Evolutionary conservation across 1,140 invertebrate species (phyloP).

Genomic region (Trichomalopsis sarcophagae): DNA sequence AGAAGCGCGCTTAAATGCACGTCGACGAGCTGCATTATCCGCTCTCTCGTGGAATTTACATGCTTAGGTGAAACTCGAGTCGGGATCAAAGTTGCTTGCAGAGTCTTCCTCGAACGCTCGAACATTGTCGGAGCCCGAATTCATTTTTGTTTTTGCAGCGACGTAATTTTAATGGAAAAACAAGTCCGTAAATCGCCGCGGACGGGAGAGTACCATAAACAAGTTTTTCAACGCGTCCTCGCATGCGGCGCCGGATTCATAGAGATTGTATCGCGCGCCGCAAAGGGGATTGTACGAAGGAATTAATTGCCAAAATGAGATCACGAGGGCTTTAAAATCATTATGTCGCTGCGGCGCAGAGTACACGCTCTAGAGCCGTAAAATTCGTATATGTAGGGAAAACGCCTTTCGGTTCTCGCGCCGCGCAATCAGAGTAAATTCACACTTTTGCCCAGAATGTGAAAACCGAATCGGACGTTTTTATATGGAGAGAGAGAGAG

Average conservation of each 20-base stretch:
- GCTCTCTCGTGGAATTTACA: not conserved
- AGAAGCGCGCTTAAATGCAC: no score
- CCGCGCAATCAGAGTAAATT: not conserved
- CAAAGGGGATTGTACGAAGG: not conserved
- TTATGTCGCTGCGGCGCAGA: not conserved
- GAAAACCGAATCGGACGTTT: not conserved
- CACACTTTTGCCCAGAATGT: not conserved
- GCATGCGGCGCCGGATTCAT: not conserved
- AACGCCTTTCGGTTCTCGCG: not conserved
- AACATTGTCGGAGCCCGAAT: not conserved
- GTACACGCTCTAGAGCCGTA: no score
- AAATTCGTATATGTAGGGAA: not conserved
- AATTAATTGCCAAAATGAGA: slow-evolving; percentile 20
- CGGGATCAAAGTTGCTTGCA: not conserved
- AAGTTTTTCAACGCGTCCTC: not conserved
- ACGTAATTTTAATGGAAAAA: not conserved
- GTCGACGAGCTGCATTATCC: no score
- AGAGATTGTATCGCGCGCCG: slow-evolving; percentile 30
- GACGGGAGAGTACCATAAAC: not conserved
- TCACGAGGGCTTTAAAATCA: slow-evolving; percentile 4
- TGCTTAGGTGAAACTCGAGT: not conserved
- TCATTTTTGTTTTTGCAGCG: not conserved
- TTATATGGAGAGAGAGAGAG: not conserved
- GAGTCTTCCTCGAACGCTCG: not conserved
- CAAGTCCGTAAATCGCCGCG: slow-evolving; percentile 22